phyloP scores from a whole-genome alignment of 2,797 vertebrate species.

The Mormyrus hasselquistii region DNA sequence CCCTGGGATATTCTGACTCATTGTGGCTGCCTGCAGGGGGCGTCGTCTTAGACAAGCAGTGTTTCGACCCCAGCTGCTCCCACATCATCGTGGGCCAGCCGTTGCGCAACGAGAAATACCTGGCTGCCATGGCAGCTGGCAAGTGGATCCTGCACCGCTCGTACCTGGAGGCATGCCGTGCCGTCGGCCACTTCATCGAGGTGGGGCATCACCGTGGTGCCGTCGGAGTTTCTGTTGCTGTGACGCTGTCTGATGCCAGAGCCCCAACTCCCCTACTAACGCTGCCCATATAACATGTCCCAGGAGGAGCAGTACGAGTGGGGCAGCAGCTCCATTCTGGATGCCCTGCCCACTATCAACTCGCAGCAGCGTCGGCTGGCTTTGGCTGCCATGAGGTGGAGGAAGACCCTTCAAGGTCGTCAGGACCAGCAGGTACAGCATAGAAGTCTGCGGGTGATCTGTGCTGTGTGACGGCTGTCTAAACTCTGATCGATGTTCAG shows the following conservation, averaged over 20 bases:
- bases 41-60: conserved; percentile 84
- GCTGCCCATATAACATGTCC: conserved; percentile 2
- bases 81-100: conserved; percentile 93
- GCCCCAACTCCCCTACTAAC: not conserved
- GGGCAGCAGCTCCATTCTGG: conserved; percentile 83
- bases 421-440: conserved; percentile 45
- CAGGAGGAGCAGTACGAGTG: conserved; percentile 96
- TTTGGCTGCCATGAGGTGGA: conserved; percentile 87
- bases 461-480: not conserved
- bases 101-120: conserved; percentile 91
- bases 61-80: conserved; percentile 87
- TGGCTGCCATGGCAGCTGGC: conserved; percentile 92
- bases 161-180: conserved; percentile 85
- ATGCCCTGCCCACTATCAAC: conserved; percentile 73
- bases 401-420: conserved; percentile 71
- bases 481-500: not conserved
- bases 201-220: conserved; percentile 42
- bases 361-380: conserved; percentile 83
- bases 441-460: not conserved
- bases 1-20: not conserved
- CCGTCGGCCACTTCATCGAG: conserved; percentile 73
- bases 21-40: conserved; percentile 63
- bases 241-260: not conserved
- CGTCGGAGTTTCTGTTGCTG: not conserved
- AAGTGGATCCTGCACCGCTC: conserved; percentile 97